phyloP scores from a whole-genome alignment of 2,888 invertebrate species.

The Pyrochroa serraticornis region DNA sequence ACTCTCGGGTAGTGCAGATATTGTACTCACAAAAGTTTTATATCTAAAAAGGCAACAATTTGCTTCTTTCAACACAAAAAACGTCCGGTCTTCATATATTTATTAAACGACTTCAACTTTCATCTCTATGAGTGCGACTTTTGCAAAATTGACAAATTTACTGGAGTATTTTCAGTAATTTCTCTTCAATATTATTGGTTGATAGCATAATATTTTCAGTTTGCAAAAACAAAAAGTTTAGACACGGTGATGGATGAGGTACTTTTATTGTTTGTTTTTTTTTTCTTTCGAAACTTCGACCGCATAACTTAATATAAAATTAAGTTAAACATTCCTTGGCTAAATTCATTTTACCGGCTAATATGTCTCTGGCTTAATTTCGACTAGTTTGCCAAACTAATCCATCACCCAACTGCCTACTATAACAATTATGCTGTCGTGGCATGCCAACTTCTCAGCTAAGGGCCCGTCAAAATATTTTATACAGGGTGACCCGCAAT shows the following conservation, averaged over 20 bases:
- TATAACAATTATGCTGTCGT: conserved; percentile 1
- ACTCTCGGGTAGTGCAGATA: no score
- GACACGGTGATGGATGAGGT: conserved; percentile 22
- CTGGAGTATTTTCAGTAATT: no score
- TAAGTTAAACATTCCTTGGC: background rate
- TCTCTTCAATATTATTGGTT: conserved; percentile 12
- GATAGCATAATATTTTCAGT: background rate
- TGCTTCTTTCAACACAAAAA: conserved; percentile 12
- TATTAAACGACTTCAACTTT: conserved; percentile 23
- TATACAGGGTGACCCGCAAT: no score
- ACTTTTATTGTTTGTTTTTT: conserved; percentile 12
- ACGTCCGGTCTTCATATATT: conserved; percentile 20
- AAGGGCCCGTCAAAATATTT: no score
- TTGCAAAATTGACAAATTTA: conserved; percentile 10
- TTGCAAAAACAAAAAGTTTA: conserved; percentile 13
- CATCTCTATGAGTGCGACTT: conserved; percentile 12
- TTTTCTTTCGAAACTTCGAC: conserved; percentile 1
- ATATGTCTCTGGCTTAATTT: conserved; percentile 3
- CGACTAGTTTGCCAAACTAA: conserved; percentile 3
- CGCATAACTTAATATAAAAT: conserved; percentile 8
- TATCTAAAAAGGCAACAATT: conserved; percentile 5
- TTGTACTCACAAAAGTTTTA: no score
- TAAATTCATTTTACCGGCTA: background rate
- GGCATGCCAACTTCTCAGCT: no score
- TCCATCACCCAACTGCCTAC: background rate